A percentile compares a stretch with the other conserved stretches of the same genome.
These are phyloP conservation scores for Molanna angustata DNA, from an alignment of 2,888 invertebrate genomes.

Conservation along the genomic window DNA sequence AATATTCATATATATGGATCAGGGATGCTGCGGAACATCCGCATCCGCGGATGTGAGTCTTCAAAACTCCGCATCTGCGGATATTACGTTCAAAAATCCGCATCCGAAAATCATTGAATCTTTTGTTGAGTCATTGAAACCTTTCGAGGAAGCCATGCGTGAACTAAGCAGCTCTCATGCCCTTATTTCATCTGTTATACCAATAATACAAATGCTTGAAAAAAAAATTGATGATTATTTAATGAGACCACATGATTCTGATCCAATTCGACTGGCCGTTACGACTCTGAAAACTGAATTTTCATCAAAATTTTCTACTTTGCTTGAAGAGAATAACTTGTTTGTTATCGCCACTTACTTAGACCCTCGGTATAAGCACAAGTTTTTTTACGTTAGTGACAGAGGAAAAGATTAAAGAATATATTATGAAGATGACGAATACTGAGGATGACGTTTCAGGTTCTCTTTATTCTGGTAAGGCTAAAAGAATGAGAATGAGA, in stretches of 20 bases:
- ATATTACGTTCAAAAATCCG: no score
- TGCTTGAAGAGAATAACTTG: neutral
- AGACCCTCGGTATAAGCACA: slow-evolving; percentile 2
- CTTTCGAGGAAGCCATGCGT: neutral
- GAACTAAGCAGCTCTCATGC: slow-evolving; percentile 2
- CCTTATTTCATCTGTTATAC: neutral
- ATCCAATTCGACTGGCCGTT: neutral
- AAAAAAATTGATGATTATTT: neutral
- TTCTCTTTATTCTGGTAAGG: no score
- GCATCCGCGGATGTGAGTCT: no score
- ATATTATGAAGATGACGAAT: neutral
- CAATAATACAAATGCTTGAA: neutral
- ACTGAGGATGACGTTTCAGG: neutral
- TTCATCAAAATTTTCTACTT: neutral
- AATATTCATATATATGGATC: no score
- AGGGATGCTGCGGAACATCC: no score
- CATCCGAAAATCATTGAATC: no score
- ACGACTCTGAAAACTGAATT: neutral
- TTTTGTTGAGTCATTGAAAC: neutral
- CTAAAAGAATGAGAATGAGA: no score
- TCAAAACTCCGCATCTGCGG: no score
- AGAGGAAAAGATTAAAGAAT: slow-evolving; percentile 1
- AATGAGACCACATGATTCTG: neutral
- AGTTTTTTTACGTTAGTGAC: slow-evolving; percentile 1
- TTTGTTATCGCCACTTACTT: slow-evolving; percentile 3